A percentile compares a stretch with the other conserved stretches of the same genome.
Conservation (phyloP, 2,113 vertebrate genomes). For the Nestor notabilis region DNA sequence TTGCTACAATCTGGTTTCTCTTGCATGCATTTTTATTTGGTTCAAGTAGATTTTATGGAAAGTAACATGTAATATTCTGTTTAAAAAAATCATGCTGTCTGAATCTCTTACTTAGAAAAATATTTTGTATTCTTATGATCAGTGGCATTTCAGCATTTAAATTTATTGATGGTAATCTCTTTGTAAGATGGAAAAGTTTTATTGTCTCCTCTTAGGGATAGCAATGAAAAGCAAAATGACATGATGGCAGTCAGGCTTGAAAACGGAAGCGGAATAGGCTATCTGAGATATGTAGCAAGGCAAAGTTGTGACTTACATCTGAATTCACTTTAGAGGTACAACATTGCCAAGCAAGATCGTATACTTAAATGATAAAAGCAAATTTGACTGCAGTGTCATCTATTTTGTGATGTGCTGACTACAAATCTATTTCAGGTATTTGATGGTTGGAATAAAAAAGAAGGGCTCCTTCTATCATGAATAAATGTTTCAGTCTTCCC, state of each 20-base stretch:
- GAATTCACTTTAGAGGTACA: neutral
- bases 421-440: neutral
- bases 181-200: neutral
- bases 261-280: neutral
- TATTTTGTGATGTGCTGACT: neutral
- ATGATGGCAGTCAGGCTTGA: neutral
- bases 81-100: neutral
- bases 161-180: neutral
- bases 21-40: neutral
- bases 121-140: neutral
- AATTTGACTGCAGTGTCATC: neutral
- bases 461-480: neutral
- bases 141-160: neutral
- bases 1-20: neutral
- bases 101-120: neutral
- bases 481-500: neutral
- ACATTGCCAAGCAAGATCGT: neutral
- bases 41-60: neutral
- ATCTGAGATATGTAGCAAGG: neutral
- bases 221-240: neutral
- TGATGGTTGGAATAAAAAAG: constrained; percentile 3
- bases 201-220: neutral
- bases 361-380: constrained; percentile 19
- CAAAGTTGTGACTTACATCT: neutral
- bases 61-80: neutral